Base-by-base conservation (phyloP, 1,140 invertebrate genomes). In the Helicoverpa zea region DNA sequence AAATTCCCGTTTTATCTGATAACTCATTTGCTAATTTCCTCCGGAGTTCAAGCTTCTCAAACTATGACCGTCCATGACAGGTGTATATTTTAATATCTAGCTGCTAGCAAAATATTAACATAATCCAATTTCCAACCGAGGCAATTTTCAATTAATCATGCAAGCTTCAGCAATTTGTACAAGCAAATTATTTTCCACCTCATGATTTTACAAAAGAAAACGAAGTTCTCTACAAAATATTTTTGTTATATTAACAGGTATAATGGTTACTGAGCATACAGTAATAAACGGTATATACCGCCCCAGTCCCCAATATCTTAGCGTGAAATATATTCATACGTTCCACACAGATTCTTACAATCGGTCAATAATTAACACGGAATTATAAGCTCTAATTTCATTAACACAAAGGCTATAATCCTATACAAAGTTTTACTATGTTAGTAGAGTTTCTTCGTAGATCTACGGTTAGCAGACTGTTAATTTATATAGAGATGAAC, bases 251-350 rank as follows among this genome's bases (percentile, higher is more conserved):
- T 66, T 66, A 78, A 66, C 49, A 66, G 63, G 23, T 29, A 79
- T 79, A 70, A 70, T 66, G 29, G 43, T n/a, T 47, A 79, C 49
- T 70, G 52, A 66, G 77, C 63, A 70, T 79, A 79, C 77, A 79
- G 77, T 79, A 79, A 79, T 79, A 68, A 79, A 79, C 77, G 77
- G 77, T 79, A 79, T 79, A 79, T 35, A 47, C 49, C n/a, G 64
- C 63, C 64, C 77, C 77, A 79, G 77, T 68, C 77, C 76, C 63
- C 64, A 51, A 79, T 79, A 59, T 47, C 52, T 79, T 58, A 79
- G 49, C 77, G 77, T 79, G 77, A 70, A 79, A 79, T 79, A 68
- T 79, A 79, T 79, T 79, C 77, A 79, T 79, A 79, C 59, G 51
- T 59, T 47, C n/a, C 72, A 56, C 35, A 63, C 73, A 61, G 18